phyloP scores from a whole-genome alignment of 1,140 invertebrate species.

The Rhynchophorus ferrugineus region DNA sequence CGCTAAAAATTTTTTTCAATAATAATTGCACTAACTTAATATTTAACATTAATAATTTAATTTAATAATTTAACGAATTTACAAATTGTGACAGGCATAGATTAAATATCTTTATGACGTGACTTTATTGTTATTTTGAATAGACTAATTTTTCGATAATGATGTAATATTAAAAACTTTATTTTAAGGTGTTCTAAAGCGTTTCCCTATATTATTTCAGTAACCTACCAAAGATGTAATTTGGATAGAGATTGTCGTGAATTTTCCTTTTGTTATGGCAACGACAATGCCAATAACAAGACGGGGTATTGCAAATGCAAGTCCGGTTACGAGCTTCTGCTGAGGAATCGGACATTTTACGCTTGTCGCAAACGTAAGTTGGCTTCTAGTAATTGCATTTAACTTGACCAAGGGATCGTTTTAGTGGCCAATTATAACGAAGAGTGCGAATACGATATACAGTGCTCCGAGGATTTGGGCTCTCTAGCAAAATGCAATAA shows the following conservation, averaged over 20 bases:
- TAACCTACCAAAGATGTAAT: constrained; percentile 21
- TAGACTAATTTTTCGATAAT: no score
- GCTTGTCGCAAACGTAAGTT: constrained; percentile 23
- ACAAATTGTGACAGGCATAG: no score
- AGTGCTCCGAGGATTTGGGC: constrained; percentile 11
- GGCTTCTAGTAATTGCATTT: background rate
- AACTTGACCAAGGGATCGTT: background rate
- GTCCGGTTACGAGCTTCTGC: constrained; percentile 22
- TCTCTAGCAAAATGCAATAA: constrained; percentile 9
- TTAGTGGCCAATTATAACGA: constrained; percentile 13
- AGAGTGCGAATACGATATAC: constrained; percentile 9
- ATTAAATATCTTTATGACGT: no score
- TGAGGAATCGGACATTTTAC: constrained; percentile 25
- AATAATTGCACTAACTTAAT: no score
- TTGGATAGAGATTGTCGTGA: constrained; percentile 19
- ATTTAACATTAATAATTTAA: no score
- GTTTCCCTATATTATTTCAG: no score
- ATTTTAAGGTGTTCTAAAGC: no score
- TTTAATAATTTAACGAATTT: no score
- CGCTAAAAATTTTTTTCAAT: no score
- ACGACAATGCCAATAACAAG: constrained; percentile 18
- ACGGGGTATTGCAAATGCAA: constrained; percentile 24
- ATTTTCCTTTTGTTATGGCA: constrained; percentile 28
- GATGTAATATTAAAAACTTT: no score
- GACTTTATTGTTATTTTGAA: no score